Evolutionary conservation across 2,888 invertebrate genomes (phyloP).

Genomic region (Campoplex nolae): DNA sequence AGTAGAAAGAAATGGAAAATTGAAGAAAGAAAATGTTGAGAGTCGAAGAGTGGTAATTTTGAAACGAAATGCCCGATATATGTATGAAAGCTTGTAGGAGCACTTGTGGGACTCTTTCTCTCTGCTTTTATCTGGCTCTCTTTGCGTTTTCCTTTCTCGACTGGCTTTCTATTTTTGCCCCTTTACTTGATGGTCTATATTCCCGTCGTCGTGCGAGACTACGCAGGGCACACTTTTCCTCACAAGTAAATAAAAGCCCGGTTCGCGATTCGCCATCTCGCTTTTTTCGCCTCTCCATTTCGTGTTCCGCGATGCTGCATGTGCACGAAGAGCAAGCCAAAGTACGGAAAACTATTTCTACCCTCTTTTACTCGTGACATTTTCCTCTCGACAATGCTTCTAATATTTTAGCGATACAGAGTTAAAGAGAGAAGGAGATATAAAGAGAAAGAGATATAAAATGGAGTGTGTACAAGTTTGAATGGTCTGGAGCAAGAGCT

Average conservation of each 20-base stretch:
- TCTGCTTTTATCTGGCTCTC: slow-evolving; percentile 15
- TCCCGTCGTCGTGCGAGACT: slow-evolving; percentile 34
- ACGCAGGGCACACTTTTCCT: slow-evolving; percentile 45
- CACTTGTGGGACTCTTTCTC: slow-evolving; percentile 49
- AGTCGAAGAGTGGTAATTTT: neutral
- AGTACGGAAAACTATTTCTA: slow-evolving; percentile 60
- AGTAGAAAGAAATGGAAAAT: neutral
- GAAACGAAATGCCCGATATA: slow-evolving; percentile 8
- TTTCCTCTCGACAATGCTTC: slow-evolving; percentile 45
- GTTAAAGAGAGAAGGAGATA: slow-evolving; percentile 15
- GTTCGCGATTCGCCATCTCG: neutral
- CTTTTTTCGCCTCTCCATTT: slow-evolving; percentile 24
- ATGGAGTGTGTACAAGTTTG: slow-evolving; percentile 24
- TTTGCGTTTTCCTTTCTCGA: slow-evolving; percentile 24
- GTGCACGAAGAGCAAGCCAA: neutral
- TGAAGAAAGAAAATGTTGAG: slow-evolving; percentile 7
- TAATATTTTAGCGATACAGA: slow-evolving; percentile 67
- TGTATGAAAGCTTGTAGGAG: slow-evolving; percentile 21
- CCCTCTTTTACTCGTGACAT: slow-evolving; percentile 50
- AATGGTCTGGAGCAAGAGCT: slow-evolving; percentile 9
- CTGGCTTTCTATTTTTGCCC: slow-evolving; percentile 21
- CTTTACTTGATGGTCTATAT: slow-evolving; percentile 6
- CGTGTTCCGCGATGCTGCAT: slow-evolving; percentile 26
- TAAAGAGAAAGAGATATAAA: neutral
- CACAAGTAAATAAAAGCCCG: slow-evolving; percentile 27